Evolutionary conservation across 2,797 vertebrate genomes (phyloP), one percentile per base, ranked within the genome.

Genomic region (Hirundo rustica): DNA sequence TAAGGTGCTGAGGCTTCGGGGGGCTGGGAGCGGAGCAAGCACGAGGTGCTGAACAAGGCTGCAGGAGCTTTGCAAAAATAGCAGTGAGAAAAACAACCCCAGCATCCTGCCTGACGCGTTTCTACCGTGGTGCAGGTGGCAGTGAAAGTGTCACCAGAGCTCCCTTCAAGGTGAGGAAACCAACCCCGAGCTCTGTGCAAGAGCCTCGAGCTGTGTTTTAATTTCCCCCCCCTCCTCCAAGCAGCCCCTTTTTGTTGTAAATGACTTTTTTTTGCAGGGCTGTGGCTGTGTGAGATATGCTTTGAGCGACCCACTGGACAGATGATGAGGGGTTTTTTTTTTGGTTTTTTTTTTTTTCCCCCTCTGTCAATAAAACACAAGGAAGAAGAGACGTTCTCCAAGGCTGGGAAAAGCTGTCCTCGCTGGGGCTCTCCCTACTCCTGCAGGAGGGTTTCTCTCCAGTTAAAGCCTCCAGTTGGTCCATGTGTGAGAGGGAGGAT

Each of bases 391-490:
- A 77, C 61, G n/a, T 53, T 89, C 79, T 92, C 81, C 84, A 54
- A 15, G 2, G 77, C 84, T 95, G 65, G 50, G 44, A 36, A 94
- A 95, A 93, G 96, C 23, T 89, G 66, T 79, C 42, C 88, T 66
- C 40, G 26, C 17, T 73, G 9, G 0, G 4, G 11, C 13, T 38
- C 13, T 23, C 79, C 48, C 96, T 96, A 98, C 58, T 99, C 99
- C 84, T 99, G 99, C 57, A 99, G 98, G 55, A 99, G 97, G 61
- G 99, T 99, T 97, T 99, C 99, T 97, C 99, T 99, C 99, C 99
- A 99, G 98, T 99, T 99, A 98, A 99, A 99, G 97, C 99, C 99
- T 93, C 99, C 99, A 58, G 99, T 99, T 54, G 99, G 99, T 97
- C 99, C 99, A 1, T 99, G 99, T 82, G 99, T 99, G 82, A 99